phyloP scores from a whole-genome alignment of 2,113 vertebrate genomes.

The Rallus limicola region DNA sequence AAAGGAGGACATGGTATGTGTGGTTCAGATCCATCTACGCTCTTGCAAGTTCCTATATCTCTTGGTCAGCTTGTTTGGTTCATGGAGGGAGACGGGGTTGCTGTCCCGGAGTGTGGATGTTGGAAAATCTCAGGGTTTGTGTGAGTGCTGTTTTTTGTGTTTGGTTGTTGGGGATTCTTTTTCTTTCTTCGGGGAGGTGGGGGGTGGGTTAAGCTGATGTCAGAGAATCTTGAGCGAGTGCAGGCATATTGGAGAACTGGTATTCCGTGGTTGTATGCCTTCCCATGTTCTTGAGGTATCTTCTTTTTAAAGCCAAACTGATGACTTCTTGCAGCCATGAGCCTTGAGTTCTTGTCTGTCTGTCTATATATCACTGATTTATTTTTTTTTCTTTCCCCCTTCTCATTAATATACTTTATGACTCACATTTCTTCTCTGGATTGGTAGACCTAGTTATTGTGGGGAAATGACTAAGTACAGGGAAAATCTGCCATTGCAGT shows the following conservation, averaged over 20 bases:
- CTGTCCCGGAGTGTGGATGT: not conserved
- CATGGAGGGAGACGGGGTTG: not conserved
- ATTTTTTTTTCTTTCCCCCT: not conserved
- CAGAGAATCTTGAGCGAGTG: not conserved
- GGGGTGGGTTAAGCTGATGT: not conserved
- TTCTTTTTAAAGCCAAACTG: not conserved
- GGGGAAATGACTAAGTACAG: not conserved
- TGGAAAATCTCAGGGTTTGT: not conserved
- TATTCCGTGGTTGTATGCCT: not conserved
- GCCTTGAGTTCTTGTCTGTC: not conserved
- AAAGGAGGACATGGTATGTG: fast-evolving
- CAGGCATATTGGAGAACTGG: not conserved
- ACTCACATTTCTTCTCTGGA: not conserved
- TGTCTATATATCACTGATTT: not conserved
- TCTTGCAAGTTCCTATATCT: not conserved
- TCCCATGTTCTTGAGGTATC: not conserved
- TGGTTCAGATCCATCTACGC: not conserved
- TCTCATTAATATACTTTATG: not conserved
- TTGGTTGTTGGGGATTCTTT: no score
- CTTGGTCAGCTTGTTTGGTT: not conserved
- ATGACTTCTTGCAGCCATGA: not conserved
- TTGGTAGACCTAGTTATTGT: not conserved
- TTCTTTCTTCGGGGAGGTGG: not conserved
- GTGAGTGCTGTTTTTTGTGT: not conserved
- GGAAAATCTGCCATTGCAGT: not conserved